These are phyloP conservation scores for Brachystomella parvula DNA, from an alignment of 1,140 invertebrate species.

Conservation along the genomic window DNA sequence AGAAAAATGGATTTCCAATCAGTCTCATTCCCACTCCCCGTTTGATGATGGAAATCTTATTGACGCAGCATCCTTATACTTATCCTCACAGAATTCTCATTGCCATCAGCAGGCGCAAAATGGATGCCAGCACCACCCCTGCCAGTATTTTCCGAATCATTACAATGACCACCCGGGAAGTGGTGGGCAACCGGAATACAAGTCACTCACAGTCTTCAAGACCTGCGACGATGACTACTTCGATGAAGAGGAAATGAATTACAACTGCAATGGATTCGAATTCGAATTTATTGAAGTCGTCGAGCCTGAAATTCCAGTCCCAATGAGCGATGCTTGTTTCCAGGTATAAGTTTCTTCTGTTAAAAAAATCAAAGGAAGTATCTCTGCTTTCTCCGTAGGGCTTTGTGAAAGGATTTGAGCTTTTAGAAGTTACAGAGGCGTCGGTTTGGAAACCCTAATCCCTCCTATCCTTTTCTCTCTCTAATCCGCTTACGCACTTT, in stretches of 20 bases:
- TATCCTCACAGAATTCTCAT: background rate
- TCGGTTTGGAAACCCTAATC: too few species aligned
- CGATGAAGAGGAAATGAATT: slow-evolving; percentile 24
- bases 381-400: background rate
- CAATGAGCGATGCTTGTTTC: slow-evolving; percentile 70
- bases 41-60: background rate
- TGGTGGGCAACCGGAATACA: slow-evolving; percentile 43
- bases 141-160: slow-evolving; percentile 11
- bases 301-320: slow-evolving; percentile 67
- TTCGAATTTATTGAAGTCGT: slow-evolving; percentile 74
- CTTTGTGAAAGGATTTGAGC: background rate
- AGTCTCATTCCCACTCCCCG: slow-evolving; percentile 42
- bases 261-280: slow-evolving; percentile 46
- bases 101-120: background rate
- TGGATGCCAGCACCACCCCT: background rate
- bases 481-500: slow-evolving; percentile 13
- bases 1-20: slow-evolving; percentile 84
- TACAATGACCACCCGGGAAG: slow-evolving; percentile 6
- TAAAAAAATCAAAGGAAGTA: background rate
- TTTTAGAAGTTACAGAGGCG: too few species aligned
- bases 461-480: background rate
- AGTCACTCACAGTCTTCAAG: slow-evolving; percentile 57
- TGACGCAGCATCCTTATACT: background rate
- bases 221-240: slow-evolving; percentile 50
- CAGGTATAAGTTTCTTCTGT: slow-evolving; percentile 49